Conservation (phyloP, 2,888 invertebrate genomes). For the Apantesis nais region DNA sequence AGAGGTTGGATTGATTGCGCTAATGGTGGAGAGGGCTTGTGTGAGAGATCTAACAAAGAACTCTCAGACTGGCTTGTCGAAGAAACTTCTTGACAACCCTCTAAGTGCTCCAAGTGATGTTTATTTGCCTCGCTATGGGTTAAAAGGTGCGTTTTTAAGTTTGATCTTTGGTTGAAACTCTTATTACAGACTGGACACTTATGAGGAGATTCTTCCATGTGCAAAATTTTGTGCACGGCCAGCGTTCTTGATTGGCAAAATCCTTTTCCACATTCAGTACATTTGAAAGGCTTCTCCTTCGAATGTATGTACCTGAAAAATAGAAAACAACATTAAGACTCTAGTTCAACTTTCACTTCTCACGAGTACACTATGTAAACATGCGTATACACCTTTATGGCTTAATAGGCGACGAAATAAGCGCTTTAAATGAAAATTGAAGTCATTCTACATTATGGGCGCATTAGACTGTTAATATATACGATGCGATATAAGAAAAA, state of each 20-base stretch:
- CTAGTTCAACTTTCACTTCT: slow-evolving; percentile 61
- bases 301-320: slow-evolving; percentile 97
- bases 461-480: slow-evolving; percentile 75
- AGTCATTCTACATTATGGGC: slow-evolving; percentile 67
- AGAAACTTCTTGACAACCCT: slow-evolving; percentile 82
- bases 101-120: slow-evolving; percentile 79
- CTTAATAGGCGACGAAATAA: slow-evolving; percentile 63
- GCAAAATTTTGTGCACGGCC: slow-evolving; percentile 97
- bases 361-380: slow-evolving; percentile 61
- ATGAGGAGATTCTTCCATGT: slow-evolving; percentile 97
- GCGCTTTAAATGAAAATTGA: slow-evolving; percentile 66
- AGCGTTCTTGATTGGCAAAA: slow-evolving; percentile 98
- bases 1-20: slow-evolving; percentile 62
- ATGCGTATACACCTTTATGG: slow-evolving; percentile 60
- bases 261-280: slow-evolving; percentile 98
- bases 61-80: slow-evolving; percentile 81
- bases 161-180: slow-evolving; percentile 96
- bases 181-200: slow-evolving; percentile 95
- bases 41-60: slow-evolving; percentile 85
- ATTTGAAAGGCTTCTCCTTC: slow-evolving; percentile 99
- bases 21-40: slow-evolving; percentile 76
- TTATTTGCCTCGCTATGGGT: slow-evolving; percentile 92
- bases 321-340: slow-evolving; percentile 63
- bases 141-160: slow-evolving; percentile 95
- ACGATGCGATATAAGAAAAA: slow-evolving; percentile 69